These are phyloP conservation scores for Hydriomena furcata DNA, from an alignment of 2,888 invertebrate species.

Conservation along the genomic window DNA sequence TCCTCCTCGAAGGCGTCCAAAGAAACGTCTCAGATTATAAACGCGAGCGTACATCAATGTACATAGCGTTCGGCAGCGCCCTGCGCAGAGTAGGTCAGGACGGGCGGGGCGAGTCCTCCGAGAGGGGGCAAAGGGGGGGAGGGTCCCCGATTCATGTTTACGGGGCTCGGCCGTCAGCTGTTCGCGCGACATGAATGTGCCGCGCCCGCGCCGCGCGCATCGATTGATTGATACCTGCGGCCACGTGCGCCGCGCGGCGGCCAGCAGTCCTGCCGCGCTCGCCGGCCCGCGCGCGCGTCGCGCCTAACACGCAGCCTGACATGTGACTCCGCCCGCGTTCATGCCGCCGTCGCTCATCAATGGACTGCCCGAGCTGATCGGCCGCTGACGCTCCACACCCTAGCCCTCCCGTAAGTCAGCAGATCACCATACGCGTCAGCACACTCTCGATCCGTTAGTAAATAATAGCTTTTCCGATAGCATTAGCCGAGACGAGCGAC, in stretches of 20 bases:
- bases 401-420: constrained; percentile 40
- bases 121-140: constrained; percentile 33
- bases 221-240: constrained; percentile 78
- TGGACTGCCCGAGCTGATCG: constrained; percentile 76
- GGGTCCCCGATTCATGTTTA: constrained; percentile 77
- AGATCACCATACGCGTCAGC: constrained; percentile 40
- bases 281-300: constrained; percentile 64
- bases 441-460: constrained; percentile 53
- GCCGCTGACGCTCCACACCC: constrained; percentile 35
- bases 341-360: constrained; percentile 59
- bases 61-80: constrained; percentile 16
- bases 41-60: constrained; percentile 23
- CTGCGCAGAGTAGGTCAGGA: constrained; percentile 55
- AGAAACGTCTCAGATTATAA: constrained; percentile 19
- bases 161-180: constrained; percentile 79
- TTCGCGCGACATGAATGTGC: constrained; percentile 76
- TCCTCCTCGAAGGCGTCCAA: not conserved
- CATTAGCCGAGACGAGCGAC: constrained; percentile 59
- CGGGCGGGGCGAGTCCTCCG: constrained; percentile 38
- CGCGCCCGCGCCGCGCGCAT: constrained; percentile 72
- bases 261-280: constrained; percentile 64
- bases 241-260: constrained; percentile 44
- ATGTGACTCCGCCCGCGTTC: constrained; percentile 53
- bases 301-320: constrained; percentile 38
- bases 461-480: constrained; percentile 61